Evolutionary conservation across 2,113 vertebrate genomes (phyloP).

Genomic region (Stomatorhinus ivindoensis): DNA sequence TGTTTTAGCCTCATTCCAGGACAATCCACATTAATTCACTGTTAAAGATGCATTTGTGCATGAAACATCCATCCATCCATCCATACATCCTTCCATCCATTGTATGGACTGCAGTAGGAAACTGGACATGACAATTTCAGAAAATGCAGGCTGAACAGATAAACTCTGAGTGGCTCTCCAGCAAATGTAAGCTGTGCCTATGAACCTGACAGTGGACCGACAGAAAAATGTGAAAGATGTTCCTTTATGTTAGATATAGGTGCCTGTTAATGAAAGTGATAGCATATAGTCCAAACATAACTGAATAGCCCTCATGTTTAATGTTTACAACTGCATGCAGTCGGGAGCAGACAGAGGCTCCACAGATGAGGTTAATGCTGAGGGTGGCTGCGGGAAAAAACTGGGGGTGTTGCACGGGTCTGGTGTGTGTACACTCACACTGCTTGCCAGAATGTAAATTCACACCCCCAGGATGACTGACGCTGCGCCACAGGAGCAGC

Average conservation of each 20-base stretch:
- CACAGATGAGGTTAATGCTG: background rate
- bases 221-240: background rate
- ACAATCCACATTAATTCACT: background rate
- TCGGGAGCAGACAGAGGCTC: background rate
- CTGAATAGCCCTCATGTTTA: background rate
- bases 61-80: background rate
- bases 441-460: constrained; percentile 3
- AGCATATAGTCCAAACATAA: background rate
- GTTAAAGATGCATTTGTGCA: background rate
- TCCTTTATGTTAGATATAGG: background rate
- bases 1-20: background rate
- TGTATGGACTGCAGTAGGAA: background rate
- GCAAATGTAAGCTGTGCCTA: background rate
- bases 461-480: background rate
- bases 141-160: background rate
- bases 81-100: background rate
- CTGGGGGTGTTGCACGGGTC: background rate
- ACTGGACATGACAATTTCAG: background rate
- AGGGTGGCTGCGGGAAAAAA: background rate
- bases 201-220: background rate
- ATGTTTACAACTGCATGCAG: background rate
- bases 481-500: background rate
- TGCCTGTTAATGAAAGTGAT: background rate
- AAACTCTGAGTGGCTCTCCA: background rate
- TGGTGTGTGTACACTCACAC: background rate